Conservation (phyloP, 2,888 invertebrate species). For the Cataglyphis rosenhaueri region DNA sequence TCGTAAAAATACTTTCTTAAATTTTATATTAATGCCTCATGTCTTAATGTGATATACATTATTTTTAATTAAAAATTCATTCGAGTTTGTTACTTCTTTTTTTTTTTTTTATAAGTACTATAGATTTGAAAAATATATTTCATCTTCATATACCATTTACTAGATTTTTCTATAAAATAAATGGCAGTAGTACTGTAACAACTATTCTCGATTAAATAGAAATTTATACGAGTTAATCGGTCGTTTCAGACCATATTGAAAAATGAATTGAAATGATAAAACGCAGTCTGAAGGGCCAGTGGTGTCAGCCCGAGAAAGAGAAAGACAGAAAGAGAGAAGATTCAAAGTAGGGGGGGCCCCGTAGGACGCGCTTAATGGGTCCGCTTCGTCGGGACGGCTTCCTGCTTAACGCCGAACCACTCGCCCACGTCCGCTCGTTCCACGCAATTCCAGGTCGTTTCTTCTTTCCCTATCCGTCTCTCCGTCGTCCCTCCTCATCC, state of each 20-base stretch:
- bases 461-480: conserved; percentile 58
- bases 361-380: conserved; percentile 82
- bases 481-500: conserved; percentile 56
- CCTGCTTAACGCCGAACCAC: conserved; percentile 86
- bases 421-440: conserved; percentile 82
- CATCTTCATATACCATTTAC: not conserved
- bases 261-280: conserved; percentile 84
- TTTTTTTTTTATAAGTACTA: no score
- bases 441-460: conserved; percentile 69
- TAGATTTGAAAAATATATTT: not conserved
- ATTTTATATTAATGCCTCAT: not conserved
- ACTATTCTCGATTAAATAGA: not conserved
- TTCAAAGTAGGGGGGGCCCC: conserved; percentile 72
- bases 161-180: not conserved
- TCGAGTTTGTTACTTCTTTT: not conserved
- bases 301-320: conserved; percentile 79
- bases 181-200: not conserved
- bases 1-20: not conserved
- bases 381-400: conserved; percentile 87
- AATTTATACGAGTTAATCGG: conserved; percentile 4
- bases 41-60: not conserved
- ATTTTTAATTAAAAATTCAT: not conserved
- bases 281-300: conserved; percentile 76
- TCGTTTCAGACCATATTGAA: conserved; percentile 79
- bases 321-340: conserved; percentile 53